Conservation (phyloP, 1,140 invertebrate species). For the Antheraea mylitta region DNA sequence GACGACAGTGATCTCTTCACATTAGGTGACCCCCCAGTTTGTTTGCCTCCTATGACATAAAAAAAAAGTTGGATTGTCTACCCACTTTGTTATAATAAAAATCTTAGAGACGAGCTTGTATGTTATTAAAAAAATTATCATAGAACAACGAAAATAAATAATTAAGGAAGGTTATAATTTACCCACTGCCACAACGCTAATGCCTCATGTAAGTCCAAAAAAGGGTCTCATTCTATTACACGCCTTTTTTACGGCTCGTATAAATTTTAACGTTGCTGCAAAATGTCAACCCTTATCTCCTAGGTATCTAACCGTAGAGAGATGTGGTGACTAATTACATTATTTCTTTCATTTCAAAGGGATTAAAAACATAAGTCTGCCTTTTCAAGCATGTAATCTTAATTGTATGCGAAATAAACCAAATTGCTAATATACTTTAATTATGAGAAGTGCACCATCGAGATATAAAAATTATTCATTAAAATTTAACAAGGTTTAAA, state of each 20-base stretch:
- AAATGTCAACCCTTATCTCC: conserved; percentile 49
- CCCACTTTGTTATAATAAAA: too few relatives aligned
- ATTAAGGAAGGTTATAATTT: conserved; percentile 19
- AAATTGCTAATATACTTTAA: too few relatives aligned
- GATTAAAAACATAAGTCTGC: not conserved
- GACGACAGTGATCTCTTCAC: too few relatives aligned
- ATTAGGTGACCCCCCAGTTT: too few relatives aligned
- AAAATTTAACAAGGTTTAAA: too few relatives aligned
- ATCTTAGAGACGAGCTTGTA: not conserved
- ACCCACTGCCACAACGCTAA: conserved; percentile 16
- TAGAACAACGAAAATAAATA: not conserved
- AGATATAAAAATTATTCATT: too few relatives aligned
- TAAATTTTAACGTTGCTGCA: conserved; percentile 43
- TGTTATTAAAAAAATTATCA: not conserved
- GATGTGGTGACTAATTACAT: not conserved
- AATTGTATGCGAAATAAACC: too few relatives aligned
- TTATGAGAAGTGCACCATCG: too few relatives aligned
- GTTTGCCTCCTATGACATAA: too few relatives aligned
- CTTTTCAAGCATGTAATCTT: not conserved
- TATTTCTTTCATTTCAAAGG: conserved; percentile 1
- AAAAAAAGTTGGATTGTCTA: too few relatives aligned
- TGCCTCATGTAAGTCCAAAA: conserved; percentile 16
- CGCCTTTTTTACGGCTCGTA: conserved; percentile 34
- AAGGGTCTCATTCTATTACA: conserved; percentile 17
- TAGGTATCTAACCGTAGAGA: conserved; percentile 4